Percentiles rank a stretch among this genome's conserved stretches.
phyloP scores from a whole-genome alignment of 2,888 invertebrate species.

The Epinotia brunnichana region DNA sequence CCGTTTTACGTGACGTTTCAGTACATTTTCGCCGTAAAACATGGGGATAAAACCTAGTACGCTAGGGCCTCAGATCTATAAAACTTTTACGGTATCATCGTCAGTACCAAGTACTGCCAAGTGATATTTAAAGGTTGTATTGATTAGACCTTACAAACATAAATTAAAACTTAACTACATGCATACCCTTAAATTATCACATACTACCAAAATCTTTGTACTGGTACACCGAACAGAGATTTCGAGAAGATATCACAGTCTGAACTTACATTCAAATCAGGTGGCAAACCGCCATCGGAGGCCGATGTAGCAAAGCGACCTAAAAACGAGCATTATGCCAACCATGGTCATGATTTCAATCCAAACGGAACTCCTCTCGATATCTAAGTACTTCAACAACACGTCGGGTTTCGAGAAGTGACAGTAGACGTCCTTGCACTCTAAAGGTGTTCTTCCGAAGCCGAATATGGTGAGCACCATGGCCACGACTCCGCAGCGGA shows the following conservation, averaged over 20 bases:
- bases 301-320: conserved; percentile 83
- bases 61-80: no score
- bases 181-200: conserved; percentile 45
- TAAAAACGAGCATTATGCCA: conserved; percentile 81
- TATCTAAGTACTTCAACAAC: conserved; percentile 84
- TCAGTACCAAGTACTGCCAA: neutral
- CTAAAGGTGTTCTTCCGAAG: conserved; percentile 81
- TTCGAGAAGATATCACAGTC: conserved; percentile 49
- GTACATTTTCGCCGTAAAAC: no score
- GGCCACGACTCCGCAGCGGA: conserved; percentile 86
- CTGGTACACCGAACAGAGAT: conserved; percentile 37
- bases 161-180: conserved; percentile 29
- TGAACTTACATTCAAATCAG: conserved; percentile 55
- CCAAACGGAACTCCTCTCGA: conserved; percentile 83
- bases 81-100: neutral
- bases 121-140: conserved; percentile 16
- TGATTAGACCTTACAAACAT: conserved; percentile 22
- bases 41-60: no score
- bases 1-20: no score
- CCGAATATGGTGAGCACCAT: conserved; percentile 86
- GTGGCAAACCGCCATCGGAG: conserved; percentile 82
- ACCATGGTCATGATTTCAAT: conserved; percentile 82
- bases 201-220: conserved; percentile 51
- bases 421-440: conserved; percentile 85
- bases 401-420: conserved; percentile 87